Evolutionary conservation across 1,140 invertebrate species (phyloP).

Genomic region (Drosophila truncata): DNA sequence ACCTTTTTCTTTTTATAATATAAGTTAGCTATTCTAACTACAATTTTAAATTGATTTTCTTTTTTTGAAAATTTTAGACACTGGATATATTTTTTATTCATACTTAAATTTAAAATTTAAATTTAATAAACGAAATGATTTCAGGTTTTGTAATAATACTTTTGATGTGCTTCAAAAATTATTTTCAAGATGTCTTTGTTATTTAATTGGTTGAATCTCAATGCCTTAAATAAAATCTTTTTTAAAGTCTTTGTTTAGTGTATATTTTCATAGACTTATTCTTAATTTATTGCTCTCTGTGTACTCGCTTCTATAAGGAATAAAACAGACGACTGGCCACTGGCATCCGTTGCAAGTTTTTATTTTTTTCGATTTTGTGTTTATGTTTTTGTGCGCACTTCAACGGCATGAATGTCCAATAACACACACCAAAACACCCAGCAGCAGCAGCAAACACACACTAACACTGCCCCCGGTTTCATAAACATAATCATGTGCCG

Average conservation of each 20-base stretch:
- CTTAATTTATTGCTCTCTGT: not conserved
- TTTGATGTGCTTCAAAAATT: too few relatives aligned
- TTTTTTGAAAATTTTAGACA: too few relatives aligned
- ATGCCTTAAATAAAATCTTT: too few relatives aligned
- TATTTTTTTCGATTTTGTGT: conserved; percentile 78
- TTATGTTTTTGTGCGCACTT: conserved; percentile 80
- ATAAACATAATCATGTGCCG: conserved; percentile 78
- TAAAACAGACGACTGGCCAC: conserved; percentile 40
- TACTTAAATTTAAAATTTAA: too few relatives aligned
- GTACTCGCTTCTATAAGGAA: conserved; percentile 25
- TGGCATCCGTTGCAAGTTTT: conserved; percentile 68
- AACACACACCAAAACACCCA: conserved; percentile 26
- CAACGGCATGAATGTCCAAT: conserved; percentile 67
- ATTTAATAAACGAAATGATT: too few relatives aligned
- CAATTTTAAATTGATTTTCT: too few relatives aligned
- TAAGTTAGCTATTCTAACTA: too few relatives aligned
- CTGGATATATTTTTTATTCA: too few relatives aligned
- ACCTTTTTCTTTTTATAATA: not conserved
- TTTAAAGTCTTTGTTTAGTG: not conserved
- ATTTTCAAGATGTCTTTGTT: too few relatives aligned
- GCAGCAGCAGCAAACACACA: not conserved
- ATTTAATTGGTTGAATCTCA: too few relatives aligned
- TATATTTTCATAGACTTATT: not conserved
- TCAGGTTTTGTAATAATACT: too few relatives aligned
- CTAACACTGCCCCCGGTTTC: conserved; percentile 33